A percentile compares a stretch with the other conserved stretches of the same genome.
Conservation (phyloP, 2,797 vertebrate genomes). For the Liasis olivaceus region DNA sequence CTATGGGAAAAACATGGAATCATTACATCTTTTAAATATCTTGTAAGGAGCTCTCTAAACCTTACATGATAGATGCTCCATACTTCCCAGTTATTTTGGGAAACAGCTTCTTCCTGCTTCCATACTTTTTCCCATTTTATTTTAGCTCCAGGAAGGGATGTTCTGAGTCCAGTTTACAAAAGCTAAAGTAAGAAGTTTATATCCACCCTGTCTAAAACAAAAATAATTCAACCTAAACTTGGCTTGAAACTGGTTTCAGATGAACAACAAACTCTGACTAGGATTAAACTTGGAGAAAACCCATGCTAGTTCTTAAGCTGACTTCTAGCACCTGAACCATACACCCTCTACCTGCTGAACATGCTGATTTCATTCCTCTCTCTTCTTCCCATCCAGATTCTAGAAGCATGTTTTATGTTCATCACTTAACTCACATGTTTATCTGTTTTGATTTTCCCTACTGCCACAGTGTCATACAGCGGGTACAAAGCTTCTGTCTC, state of each 20-base stretch:
- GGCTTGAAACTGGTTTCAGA: background rate
- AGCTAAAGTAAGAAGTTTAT: background rate
- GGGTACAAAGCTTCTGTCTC: background rate
- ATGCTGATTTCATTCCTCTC: background rate
- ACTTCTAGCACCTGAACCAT: background rate
- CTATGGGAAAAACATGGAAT: background rate
- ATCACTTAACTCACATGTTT: conserved; percentile 23
- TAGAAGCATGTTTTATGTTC: conserved; percentile 2
- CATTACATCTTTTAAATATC: background rate
- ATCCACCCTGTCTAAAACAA: background rate
- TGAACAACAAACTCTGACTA: background rate
- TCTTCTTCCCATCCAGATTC: background rate
- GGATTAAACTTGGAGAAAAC: background rate
- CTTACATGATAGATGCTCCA: background rate
- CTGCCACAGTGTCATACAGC: background rate
- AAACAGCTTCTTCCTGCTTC: background rate
- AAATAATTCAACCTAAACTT: background rate
- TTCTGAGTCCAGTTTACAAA: background rate
- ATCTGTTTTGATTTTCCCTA: conserved; percentile 1
- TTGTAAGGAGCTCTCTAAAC: background rate
- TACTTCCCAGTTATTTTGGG: background rate
- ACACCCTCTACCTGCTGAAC: background rate
- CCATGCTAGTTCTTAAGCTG: background rate
- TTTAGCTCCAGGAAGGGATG: background rate
- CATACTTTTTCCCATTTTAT: background rate